Evolutionary conservation across 2,888 invertebrate genomes (phyloP).

Genomic region (Crossocerus cetratus): DNA sequence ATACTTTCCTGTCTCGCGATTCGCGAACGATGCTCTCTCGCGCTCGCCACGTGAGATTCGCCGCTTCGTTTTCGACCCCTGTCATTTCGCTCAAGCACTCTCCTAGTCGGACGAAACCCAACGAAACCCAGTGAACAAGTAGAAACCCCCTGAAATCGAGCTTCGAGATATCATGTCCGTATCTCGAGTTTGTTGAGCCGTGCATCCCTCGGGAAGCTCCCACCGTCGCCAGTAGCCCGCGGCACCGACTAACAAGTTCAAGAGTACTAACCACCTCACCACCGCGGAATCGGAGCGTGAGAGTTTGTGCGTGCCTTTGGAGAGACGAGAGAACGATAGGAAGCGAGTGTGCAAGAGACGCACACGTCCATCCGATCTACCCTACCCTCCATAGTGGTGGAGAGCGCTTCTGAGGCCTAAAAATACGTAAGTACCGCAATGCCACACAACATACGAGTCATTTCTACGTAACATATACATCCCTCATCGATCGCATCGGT

Average conservation of each 20-base stretch:
- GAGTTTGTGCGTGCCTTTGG: slow-evolving; percentile 12
- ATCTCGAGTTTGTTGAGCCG: background rate
- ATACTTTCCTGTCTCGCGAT: too few relatives aligned
- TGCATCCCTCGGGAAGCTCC: background rate
- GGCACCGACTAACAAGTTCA: too few relatives aligned
- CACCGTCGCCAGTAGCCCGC: too few relatives aligned
- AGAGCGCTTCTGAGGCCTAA: background rate
- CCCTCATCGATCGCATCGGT: too few relatives aligned
- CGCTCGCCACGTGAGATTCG: slow-evolving; percentile 24
- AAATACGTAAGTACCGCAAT: slow-evolving; percentile 13
- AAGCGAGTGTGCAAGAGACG: background rate
- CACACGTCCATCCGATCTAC: slow-evolving; percentile 1
- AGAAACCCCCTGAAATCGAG: background rate
- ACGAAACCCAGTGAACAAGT: slow-evolving; percentile 3
- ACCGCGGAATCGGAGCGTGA: too few relatives aligned
- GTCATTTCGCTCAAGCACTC: background rate
- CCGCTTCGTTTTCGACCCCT: slow-evolving; percentile 5
- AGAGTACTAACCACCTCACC: too few relatives aligned
- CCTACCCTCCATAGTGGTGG: slow-evolving; percentile 1
- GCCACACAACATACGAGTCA: too few relatives aligned
- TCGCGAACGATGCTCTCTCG: slow-evolving; percentile 19
- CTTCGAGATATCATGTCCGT: background rate
- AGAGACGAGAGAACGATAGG: background rate
- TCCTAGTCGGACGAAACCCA: background rate
- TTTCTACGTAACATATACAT: too few relatives aligned